A percentile compares a stretch with the other conserved stretches of the same genome.
These are phyloP conservation scores for Acestrorhynchus altus DNA, from an alignment of 2,797 vertebrate genomes.

Conservation along the genomic window DNA sequence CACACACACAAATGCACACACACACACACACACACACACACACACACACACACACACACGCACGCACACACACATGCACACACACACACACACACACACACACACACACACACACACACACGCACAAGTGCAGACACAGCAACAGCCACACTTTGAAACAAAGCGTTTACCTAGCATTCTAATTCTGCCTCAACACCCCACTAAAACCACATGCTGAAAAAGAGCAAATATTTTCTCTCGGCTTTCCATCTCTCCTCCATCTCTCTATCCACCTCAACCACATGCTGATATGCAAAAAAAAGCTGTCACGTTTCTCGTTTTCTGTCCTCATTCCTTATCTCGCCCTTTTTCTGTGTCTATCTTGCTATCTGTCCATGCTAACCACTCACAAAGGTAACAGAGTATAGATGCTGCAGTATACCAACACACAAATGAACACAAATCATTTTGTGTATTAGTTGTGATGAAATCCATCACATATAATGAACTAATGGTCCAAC, in stretches of 20 bases:
- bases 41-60: conserved; percentile 7
- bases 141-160: conserved; percentile 32
- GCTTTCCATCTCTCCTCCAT: conserved; percentile 50
- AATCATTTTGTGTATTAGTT: too few species aligned
- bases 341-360: conserved; percentile 34
- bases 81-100: neutral
- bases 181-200: conserved; percentile 65
- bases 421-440: conserved; percentile 24
- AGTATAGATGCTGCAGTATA: conserved; percentile 23
- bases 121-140: conserved; percentile 19
- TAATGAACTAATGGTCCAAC: neutral
- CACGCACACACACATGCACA: neutral
- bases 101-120: conserved; percentile 1
- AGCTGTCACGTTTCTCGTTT: conserved; percentile 42
- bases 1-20: neutral
- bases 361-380: conserved; percentile 21
- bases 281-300: conserved; percentile 60
- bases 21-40: neutral
- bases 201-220: conserved; percentile 62
- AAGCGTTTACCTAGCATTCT: conserved; percentile 67
- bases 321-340: conserved; percentile 42
- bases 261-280: conserved; percentile 54
- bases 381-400: conserved; percentile 33
- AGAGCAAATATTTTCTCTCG: conserved; percentile 50
- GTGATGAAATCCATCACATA: conserved; percentile 2